Conservation (phyloP, 2,113 vertebrate species). For the Lates calcarifer region DNA sequence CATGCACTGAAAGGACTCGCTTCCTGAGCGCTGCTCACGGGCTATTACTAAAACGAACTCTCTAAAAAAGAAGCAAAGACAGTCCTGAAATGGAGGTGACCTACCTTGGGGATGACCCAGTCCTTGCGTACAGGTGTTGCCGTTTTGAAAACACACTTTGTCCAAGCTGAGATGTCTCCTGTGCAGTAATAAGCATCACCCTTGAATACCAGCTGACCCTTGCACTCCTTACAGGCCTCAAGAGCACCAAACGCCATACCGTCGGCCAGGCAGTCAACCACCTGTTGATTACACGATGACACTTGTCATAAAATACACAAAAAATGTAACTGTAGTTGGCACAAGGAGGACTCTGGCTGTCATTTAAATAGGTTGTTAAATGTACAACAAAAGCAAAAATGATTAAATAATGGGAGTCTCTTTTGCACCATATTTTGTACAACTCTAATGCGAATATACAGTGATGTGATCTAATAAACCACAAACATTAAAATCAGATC, state of each 20-base stretch:
- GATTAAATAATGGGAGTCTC: too few species aligned
- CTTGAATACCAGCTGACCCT: slow-evolving; percentile 95
- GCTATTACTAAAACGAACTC: too few species aligned
- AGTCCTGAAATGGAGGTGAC: slow-evolving; percentile 33
- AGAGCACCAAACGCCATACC: slow-evolving; percentile 94
- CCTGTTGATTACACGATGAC: slow-evolving; percentile 80
- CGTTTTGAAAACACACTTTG: slow-evolving; percentile 94
- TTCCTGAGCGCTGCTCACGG: neutral
- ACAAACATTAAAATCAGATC: too few species aligned
- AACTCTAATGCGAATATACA: neutral
- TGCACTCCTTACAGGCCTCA: slow-evolving; percentile 90
- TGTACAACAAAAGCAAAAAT: neutral
- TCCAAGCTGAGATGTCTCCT: slow-evolving; percentile 96
- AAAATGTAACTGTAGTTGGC: neutral
- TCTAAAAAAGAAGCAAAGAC: neutral
- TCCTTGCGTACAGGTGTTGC: slow-evolving; percentile 89
- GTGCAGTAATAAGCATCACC: slow-evolving; percentile 93
- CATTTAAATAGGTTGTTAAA: neutral
- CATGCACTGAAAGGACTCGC: neutral
- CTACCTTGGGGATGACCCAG: slow-evolving; percentile 94
- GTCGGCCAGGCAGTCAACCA: slow-evolving; percentile 92
- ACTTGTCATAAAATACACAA: neutral
- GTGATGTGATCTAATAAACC: too few species aligned
- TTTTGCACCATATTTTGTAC: neutral
- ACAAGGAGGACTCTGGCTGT: neutral